A percentile compares a stretch with the other conserved stretches of the same genome.
Conservation (phyloP, 2,888 invertebrate genomes). For the Anorthoa munda region DNA sequence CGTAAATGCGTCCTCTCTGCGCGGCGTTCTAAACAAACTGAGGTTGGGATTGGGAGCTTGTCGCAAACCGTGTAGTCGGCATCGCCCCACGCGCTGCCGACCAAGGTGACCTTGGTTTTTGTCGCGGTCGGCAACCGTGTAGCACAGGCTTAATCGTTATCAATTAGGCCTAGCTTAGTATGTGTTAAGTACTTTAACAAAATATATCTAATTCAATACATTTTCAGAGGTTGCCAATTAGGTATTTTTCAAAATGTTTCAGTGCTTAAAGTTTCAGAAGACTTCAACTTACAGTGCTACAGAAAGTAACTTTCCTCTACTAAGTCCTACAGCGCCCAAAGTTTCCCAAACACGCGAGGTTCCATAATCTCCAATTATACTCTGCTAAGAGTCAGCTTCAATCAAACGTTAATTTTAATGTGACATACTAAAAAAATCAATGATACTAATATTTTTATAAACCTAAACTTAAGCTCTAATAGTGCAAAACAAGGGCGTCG, state of each 20-base stretch:
- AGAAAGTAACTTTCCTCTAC: background rate
- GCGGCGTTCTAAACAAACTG: no score
- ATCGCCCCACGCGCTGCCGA: no score
- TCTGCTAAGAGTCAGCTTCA: background rate
- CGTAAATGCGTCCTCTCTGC: no score
- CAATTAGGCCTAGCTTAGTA: background rate
- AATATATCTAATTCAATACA: background rate
- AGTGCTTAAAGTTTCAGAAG: background rate
- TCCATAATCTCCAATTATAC: conserved; percentile 3
- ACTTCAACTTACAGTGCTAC: background rate
- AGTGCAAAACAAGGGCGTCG: no score
- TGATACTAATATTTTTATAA: background rate
- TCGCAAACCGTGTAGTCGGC: no score
- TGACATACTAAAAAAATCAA: background rate
- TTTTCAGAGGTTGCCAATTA: background rate
- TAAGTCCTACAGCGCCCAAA: background rate
- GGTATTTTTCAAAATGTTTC: background rate
- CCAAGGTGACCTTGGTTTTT: no score
- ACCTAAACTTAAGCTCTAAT: no score
- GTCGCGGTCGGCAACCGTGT: no score
- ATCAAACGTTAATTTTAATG: background rate
- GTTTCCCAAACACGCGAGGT: conserved; percentile 2
- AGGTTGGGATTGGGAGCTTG: no score
- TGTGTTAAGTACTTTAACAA: background rate
- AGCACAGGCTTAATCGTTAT: no score